Evolutionary conservation across 2,113 vertebrate species (phyloP), one percentile per base, ranked within the genome.

Genomic region (Eulemur rufifrons): DNA sequence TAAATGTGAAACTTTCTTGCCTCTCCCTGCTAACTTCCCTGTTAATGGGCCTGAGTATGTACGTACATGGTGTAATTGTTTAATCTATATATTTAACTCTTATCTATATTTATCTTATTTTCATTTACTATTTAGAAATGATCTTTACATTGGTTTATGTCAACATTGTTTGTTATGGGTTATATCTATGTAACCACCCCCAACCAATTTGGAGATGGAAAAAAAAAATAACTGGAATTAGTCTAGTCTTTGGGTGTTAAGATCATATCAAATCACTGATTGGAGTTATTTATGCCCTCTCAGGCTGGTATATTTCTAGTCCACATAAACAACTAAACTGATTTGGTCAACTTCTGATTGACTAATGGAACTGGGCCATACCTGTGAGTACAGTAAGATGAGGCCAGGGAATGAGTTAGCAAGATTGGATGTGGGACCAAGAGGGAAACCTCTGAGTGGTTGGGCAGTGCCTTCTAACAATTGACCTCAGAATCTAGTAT

Each of bases 91-190:
- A 93, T 91, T 97, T 80, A 18, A 45, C 85, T 84, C 2, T 8
- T 96, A 4, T 69, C 14, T 73, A n/a, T 76, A 63, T 89, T 86
- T 86, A 96, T 83, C 18, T 87, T 77, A 59, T 86, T 96, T 91
- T 93, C 6, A 42, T 84, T 87, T 80, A 85, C 21, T 54, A 45
- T 69, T 96, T 97, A 94, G 39, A 93, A 94, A 90, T 94, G 3
- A 54, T 63, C 39, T 87, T 34, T 14, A 77, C 87, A 34, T 64
- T 91, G 37, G 14, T 81, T 82, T 94, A 94, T 77, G 47, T 86
- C 20, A 90, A 4, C 78, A 89, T 54, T 91, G 18, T 59, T 6
- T 63, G 6, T 64, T 82, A 6, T 77, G 27, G 2, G 2, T 92
- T 94, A n/a, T 64, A 63, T 81, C 14, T 87, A 61, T 11, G 6